These are phyloP conservation scores for Bombus soroeensis DNA, from an alignment of 1,140 invertebrate species.

Conservation along the genomic window DNA sequence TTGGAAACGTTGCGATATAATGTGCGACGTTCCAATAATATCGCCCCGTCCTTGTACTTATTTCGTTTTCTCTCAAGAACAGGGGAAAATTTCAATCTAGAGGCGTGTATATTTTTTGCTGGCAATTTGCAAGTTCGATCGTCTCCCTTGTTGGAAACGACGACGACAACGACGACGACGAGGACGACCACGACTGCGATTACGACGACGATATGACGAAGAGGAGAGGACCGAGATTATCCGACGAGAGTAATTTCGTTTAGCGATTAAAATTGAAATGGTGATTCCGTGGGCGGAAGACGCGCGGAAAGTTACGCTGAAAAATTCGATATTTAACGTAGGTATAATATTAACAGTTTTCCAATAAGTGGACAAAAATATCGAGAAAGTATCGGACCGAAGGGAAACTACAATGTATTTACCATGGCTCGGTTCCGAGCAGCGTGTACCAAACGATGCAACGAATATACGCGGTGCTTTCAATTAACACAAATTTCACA, in stretches of 20 bases:
- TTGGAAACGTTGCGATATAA: not conserved
- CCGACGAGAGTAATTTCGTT: slow-evolving; percentile 18
- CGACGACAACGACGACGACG: too few species aligned
- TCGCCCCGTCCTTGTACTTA: not conserved
- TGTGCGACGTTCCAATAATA: not conserved
- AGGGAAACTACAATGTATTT: not conserved
- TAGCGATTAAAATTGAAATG: slow-evolving; percentile 29
- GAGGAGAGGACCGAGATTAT: not conserved
- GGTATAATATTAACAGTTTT: slow-evolving; percentile 18
- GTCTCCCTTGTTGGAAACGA: not conserved
- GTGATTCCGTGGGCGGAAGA: not conserved
- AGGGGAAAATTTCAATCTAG: slow-evolving; percentile 20
- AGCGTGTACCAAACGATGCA: too few species aligned
- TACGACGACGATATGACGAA: too few species aligned
- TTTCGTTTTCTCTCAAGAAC: not conserved
- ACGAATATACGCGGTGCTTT: slow-evolving; percentile 3
- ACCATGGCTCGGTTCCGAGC: not conserved
- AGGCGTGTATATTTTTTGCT: not conserved
- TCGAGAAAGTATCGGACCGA: slow-evolving; percentile 11
- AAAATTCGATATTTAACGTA: slow-evolving; percentile 34
- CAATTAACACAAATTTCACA: slow-evolving; percentile 34
- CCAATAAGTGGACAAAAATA: slow-evolving; percentile 33
- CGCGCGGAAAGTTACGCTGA: not conserved
- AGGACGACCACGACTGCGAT: too few species aligned
- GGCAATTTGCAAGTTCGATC: slow-evolving; percentile 22